Conservation (phyloP, 2,797 vertebrate genomes). For the Chelonia mydas region DNA sequence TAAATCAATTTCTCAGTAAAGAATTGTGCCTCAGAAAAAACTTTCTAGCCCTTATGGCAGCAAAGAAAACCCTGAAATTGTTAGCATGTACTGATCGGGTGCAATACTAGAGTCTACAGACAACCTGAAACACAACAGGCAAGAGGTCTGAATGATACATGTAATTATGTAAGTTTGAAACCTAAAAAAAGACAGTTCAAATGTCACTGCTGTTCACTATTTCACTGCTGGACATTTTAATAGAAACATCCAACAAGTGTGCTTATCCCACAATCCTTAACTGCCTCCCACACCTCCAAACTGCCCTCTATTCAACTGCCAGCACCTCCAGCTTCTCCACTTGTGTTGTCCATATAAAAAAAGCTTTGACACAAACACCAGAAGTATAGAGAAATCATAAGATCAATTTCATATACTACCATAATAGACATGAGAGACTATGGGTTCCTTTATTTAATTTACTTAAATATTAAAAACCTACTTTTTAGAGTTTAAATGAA, state of each 20-base stretch:
- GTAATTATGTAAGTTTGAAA: not conserved
- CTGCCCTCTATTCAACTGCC: not conserved
- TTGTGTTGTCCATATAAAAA: not conserved
- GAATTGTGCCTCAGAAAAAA: not conserved
- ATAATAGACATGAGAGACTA: not conserved
- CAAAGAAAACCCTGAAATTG: not conserved
- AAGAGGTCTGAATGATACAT: not conserved
- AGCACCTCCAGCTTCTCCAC: not conserved
- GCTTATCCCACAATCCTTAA: not conserved
- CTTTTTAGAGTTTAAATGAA: not conserved
- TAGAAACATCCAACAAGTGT: not conserved
- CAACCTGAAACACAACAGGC: not conserved
- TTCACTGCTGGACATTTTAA: not conserved
- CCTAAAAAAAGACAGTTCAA: not conserved
- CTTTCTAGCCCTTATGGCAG: not conserved
- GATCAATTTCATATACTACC: not conserved
- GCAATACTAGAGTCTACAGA: not conserved
- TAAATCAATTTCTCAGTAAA: not conserved
- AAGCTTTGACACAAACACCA: not conserved
- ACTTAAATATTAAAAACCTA: not conserved
- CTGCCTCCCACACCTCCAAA: not conserved
- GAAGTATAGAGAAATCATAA: not conserved
- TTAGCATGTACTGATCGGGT: not conserved
- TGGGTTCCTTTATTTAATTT: not conserved
- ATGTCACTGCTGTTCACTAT: not conserved